Conservation (phyloP, 53 echinoderm and acorn worm species). For the Temnopleurus reevesii region DNA sequence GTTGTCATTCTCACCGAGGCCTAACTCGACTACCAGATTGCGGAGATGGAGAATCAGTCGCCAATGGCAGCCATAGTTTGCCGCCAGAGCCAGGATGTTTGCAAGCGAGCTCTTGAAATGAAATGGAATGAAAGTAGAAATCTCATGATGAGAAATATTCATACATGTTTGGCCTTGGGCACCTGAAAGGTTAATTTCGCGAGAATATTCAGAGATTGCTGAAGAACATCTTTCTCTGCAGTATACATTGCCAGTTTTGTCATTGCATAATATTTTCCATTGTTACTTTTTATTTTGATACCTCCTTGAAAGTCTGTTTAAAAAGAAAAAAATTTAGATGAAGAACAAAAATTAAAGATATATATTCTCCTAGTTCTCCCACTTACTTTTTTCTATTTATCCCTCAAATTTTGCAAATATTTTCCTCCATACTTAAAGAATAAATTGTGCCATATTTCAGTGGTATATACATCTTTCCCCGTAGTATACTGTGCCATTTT, state of each 20-base stretch:
- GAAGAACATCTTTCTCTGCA: not conserved
- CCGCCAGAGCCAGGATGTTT: not conserved
- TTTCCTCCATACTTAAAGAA: too few species aligned
- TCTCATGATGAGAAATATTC: not conserved
- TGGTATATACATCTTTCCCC: too few species aligned
- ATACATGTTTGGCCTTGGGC: not conserved
- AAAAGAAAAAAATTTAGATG: not conserved
- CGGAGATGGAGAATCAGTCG: not conserved
- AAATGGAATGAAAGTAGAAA: not conserved
- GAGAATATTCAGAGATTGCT: not conserved
- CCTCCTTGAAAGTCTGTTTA: not conserved
- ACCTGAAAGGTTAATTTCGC: not conserved
- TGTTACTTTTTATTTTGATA: not conserved
- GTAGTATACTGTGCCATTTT: too few species aligned
- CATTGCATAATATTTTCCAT: not conserved
- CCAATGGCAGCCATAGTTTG: slow-evolving; percentile 35
- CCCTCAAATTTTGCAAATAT: too few species aligned
- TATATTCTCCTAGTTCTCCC: not conserved
- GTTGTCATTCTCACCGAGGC: slow-evolving; percentile 39
- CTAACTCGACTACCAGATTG: slow-evolving; percentile 33
- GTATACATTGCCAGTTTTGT: not conserved
- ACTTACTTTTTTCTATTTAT: not conserved
- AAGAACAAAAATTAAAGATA: not conserved
- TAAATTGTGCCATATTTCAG: too few species aligned
- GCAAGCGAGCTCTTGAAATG: not conserved